phyloP scores from a whole-genome alignment of 2,888 invertebrate species.

The Scrobipalpa atriplicella region DNA sequence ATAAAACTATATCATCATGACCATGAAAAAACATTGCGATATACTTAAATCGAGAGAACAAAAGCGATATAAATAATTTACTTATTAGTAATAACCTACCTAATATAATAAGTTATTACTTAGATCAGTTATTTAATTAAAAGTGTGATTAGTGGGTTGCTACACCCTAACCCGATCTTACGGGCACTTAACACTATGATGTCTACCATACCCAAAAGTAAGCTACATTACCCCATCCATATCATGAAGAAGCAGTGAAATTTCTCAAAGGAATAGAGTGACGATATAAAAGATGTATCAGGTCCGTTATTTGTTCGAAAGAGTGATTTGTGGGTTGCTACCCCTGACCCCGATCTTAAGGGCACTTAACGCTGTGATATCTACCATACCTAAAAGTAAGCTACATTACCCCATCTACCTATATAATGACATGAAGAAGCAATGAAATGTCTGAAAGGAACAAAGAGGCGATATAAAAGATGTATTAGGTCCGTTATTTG shows the following conservation, averaged over 20 bases:
- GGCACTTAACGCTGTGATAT: conserved; percentile 43
- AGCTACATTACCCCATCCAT: not conserved
- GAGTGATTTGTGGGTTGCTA: conserved; percentile 38
- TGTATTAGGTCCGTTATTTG: conserved; percentile 29
- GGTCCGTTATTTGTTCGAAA: conserved; percentile 25
- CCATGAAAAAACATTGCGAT: no score
- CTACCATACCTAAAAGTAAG: no score
- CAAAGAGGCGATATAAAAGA: conserved; percentile 25
- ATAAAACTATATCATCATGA: no score
- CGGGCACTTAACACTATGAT: conserved; percentile 44
- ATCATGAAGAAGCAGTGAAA: not conserved
- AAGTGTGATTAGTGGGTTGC: conserved; percentile 37
- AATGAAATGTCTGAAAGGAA: conserved; percentile 12
- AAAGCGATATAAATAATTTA: no score
- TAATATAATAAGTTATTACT: no score
- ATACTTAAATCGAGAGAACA: no score
- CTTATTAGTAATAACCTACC: no score
- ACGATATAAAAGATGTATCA: conserved; percentile 29
- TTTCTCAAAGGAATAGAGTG: conserved; percentile 12
- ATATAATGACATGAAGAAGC: not conserved
- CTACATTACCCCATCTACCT: not conserved
- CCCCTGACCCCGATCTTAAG: conserved; percentile 45
- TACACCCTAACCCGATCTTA: conserved; percentile 44
- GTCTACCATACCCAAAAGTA: no score
- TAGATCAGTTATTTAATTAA: conserved; percentile 24